These are phyloP conservation scores for Eremophila alpestris DNA, from an alignment of 2,797 vertebrate species.

Conservation along the genomic window DNA sequence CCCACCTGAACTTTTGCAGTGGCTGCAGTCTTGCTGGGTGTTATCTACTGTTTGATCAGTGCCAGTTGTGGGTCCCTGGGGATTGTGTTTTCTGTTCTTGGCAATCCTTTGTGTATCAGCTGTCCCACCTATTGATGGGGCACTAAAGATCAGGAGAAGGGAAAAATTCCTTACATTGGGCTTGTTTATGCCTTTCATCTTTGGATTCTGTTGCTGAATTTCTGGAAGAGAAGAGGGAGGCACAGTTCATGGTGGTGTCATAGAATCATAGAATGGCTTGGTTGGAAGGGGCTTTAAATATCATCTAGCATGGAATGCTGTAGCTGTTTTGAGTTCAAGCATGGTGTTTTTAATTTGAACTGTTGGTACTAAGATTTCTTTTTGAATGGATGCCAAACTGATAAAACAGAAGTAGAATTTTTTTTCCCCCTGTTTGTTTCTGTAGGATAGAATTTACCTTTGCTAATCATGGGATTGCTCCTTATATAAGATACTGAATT, in stretches of 20 bases:
- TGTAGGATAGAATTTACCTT: not conserved
- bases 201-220: not conserved
- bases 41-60: fast-evolving
- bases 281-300: not conserved
- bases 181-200: not conserved
- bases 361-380: not conserved
- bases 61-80: too few relatives aligned
- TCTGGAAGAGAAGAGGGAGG: not conserved
- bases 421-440: not conserved
- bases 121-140: not conserved
- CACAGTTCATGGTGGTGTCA: not conserved
- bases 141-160: not conserved
- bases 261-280: not conserved
- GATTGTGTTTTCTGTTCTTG: not conserved
- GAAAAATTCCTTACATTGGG: not conserved
- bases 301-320: not conserved
- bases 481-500: not conserved
- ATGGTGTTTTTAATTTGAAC: not conserved
- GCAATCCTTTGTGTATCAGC: not conserved
- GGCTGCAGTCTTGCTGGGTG: not conserved
- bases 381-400: not conserved
- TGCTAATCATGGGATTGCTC: fast-evolving
- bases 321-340: not conserved
- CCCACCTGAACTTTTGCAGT: fast-evolving
- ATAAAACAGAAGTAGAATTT: not conserved